Percentiles rank a stretch among this genome's conserved stretches.
phyloP scores from a whole-genome alignment of 2,797 vertebrate genomes.

The Loriculus beryllinus region DNA sequence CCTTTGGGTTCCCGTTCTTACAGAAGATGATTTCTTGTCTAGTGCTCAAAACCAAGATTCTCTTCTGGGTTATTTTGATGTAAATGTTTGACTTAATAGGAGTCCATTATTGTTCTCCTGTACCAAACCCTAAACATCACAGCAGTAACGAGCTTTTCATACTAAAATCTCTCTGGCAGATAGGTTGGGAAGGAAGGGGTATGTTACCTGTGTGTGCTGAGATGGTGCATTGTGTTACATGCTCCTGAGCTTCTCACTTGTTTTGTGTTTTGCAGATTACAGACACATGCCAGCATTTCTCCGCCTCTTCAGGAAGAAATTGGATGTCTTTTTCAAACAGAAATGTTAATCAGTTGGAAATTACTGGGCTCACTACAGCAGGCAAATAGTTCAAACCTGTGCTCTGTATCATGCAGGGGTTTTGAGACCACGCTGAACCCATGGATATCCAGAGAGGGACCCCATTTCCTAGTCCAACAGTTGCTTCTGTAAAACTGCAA shows the following conservation, averaged over 20 bases:
- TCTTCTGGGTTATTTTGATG: neutral
- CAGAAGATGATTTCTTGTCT: neutral
- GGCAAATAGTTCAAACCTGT: neutral
- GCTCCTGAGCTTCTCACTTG: neutral
- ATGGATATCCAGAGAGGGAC: neutral
- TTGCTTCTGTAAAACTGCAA: neutral
- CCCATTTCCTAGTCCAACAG: neutral
- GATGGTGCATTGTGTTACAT: neutral
- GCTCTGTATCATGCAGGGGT: neutral
- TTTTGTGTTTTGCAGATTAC: neutral
- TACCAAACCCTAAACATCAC: neutral
- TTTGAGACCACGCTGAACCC: neutral
- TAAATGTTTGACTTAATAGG: fast-evolving
- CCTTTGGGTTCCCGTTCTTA: neutral
- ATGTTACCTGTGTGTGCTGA: neutral
- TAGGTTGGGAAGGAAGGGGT: neutral
- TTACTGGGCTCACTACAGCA: neutral
- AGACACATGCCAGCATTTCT: neutral
- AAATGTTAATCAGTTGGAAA: neutral
- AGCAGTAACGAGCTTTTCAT: neutral
- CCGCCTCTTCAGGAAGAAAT: neutral
- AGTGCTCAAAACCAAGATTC: neutral
- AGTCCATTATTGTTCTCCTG: neutral
- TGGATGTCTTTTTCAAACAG: neutral
- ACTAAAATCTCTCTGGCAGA: neutral